Evolutionary conservation across 2,797 vertebrate species (phyloP), one percentile per base, ranked within the genome.

Genomic region (Siniperca scherzeri): DNA sequence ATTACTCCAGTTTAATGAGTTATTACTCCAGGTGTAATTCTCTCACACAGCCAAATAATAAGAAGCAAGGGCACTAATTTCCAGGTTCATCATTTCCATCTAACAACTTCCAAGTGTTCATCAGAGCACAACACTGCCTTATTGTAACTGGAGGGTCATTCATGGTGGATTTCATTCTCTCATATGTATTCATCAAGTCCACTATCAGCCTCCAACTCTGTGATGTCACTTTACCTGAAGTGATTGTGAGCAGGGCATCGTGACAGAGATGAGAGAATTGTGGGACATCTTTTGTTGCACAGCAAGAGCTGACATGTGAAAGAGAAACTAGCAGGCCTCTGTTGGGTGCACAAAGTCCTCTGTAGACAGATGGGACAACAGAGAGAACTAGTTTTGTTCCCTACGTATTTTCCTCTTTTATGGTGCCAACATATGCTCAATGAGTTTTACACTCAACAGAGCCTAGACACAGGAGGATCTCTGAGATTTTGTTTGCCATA

Each of bases 1-100:
- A 96, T 96, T 94, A 93, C 91, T 89, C 88, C 71, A 82, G 90
- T 94, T 95, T 94, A 94, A 94, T 93, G 92, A 94, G 91, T 94
- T 94, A 94, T 94, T 93, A 94, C 92, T 94, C 86, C 87, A 90
- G 88, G 89, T 91, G 86, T 87, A 92, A 92, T 91, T 91, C 80
- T 85, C 91, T 88, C 82, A 88, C 91, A 81, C 78, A 85, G 84
- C 82, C 92, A 91, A 94, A 89, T 91, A 92, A 94, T 79, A 86
- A 80, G 89, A 90, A 84, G 84, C 87, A 86, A 88, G 90, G 91
- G 90, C 89, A 88, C 90, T 90, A 78, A 92, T 93, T 93, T 93
- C 84, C 84, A 93, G 91, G 93, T 94, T 91, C 88, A 92, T 94
- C 89, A 93, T 89, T 91, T 86, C 87, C 84, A 85, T 89, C 87